Conservation (phyloP, 1,140 invertebrate genomes). For the Lamellibrachia luymesi region DNA sequence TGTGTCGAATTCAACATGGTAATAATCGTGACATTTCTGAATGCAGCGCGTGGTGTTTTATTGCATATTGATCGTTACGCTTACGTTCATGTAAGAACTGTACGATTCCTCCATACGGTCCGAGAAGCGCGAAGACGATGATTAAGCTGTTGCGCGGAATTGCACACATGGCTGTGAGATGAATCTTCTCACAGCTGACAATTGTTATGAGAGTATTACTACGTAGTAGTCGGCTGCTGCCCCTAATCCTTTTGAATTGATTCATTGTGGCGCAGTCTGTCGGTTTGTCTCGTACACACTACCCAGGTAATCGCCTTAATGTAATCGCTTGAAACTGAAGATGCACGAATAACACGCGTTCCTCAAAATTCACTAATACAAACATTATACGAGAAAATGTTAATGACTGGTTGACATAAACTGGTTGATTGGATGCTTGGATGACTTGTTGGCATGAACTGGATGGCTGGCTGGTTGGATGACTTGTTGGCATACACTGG, state of each 20-base stretch:
- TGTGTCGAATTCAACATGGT: neutral
- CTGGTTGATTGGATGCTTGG: neutral
- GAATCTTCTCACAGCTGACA: neutral
- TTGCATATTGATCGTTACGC: neutral
- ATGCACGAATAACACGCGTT: neutral
- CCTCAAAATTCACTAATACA: neutral
- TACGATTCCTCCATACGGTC: neutral
- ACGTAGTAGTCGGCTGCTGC: neutral
- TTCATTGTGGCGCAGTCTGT: neutral
- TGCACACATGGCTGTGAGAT: neutral
- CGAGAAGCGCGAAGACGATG: neutral
- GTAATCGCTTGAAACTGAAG: neutral
- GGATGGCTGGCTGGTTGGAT: neutral
- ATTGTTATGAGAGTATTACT: neutral
- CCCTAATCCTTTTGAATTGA: neutral
- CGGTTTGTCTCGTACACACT: neutral
- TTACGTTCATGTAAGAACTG: neutral
- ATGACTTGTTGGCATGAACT: neutral
- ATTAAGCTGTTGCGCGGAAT: neutral
- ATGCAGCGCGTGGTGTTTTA: neutral
- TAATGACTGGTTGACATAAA: too few species aligned
- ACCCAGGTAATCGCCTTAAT: neutral
- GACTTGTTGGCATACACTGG: neutral
- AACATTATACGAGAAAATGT: neutral
- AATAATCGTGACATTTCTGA: neutral